phyloP scores from a whole-genome alignment of 2,113 vertebrate species.

The Eurypyga helias region DNA sequence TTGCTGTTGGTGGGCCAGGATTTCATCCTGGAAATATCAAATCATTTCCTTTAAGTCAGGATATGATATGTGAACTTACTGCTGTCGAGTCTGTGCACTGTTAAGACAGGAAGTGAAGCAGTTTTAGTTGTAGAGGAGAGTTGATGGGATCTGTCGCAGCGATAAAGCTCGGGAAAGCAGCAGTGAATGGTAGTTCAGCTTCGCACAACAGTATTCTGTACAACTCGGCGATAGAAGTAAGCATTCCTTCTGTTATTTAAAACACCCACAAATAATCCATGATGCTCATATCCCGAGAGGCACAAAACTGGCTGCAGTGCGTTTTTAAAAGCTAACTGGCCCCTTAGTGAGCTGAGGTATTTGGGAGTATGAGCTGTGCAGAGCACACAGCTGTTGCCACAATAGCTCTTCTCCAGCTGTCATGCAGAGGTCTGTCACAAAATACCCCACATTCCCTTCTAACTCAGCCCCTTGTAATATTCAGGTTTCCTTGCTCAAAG shows the following conservation, averaged over 20 bases:
- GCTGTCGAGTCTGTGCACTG: neutral
- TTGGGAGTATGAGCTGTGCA: conserved; percentile 65
- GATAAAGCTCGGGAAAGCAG: neutral
- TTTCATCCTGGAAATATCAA: conserved; percentile 48
- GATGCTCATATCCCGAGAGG: conserved; percentile 19
- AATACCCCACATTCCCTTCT: conserved; percentile 77
- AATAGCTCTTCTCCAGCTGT: conserved; percentile 81
- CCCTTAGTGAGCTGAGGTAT: conserved; percentile 57
- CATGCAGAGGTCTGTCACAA: conserved; percentile 72
- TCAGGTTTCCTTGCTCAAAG: conserved; percentile 62
- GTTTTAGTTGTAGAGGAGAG: conserved; percentile 18
- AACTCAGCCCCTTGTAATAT: conserved; percentile 64
- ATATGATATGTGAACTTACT: conserved; percentile 20
- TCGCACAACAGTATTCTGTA: neutral
- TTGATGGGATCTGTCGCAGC: neutral
- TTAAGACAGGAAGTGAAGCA: conserved; percentile 24
- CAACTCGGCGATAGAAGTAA: neutral
- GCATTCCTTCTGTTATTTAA: conserved; percentile 43
- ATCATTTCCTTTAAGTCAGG: conserved; percentile 61
- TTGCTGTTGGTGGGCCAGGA: conserved; percentile 16
- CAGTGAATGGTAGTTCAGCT: neutral
- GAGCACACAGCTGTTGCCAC: conserved; percentile 78
- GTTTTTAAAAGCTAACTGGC: neutral
- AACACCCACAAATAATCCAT: conserved; percentile 34
- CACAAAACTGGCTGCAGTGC: neutral